Evolutionary conservation across 2,797 vertebrate species (phyloP).

Genomic region (Poeciliopsis presidionis): DNA sequence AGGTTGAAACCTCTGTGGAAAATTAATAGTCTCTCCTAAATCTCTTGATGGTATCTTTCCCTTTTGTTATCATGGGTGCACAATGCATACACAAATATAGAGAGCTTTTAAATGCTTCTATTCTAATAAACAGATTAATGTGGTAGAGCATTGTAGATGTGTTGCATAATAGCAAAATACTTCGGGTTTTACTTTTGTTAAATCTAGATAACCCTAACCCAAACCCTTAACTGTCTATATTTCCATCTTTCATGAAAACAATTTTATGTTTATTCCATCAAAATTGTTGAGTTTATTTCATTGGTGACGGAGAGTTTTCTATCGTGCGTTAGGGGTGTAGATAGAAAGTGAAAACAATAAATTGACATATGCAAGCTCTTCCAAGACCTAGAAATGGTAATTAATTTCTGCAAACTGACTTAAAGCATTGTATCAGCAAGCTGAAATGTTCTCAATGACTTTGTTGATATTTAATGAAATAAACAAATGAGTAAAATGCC

Average conservation of each 20-base stretch:
- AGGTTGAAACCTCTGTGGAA: slow-evolving; percentile 49
- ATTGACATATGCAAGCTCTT: neutral
- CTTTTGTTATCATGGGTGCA: slow-evolving; percentile 38
- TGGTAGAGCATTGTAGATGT: neutral
- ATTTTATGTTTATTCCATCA: neutral
- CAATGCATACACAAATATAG: slow-evolving; percentile 54
- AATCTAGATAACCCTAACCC: neutral
- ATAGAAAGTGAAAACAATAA: neutral
- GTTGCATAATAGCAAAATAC: neutral
- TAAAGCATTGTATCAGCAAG: neutral
- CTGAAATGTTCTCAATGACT: neutral
- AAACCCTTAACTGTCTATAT: neutral
- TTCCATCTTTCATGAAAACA: too few species aligned
- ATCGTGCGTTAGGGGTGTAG: neutral
- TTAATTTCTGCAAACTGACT: neutral
- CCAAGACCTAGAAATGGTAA: neutral
- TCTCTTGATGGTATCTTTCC: slow-evolving; percentile 59
- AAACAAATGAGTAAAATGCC: neutral
- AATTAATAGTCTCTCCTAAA: slow-evolving; percentile 46
- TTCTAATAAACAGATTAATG: neutral
- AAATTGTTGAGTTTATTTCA: neutral
- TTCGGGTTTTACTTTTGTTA: neutral
- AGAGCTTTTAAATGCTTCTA: neutral
- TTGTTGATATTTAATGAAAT: neutral
- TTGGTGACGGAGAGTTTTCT: neutral